A percentile compares a stretch with the other conserved stretches of the same genome.
Conservation (phyloP, 2,888 invertebrate genomes). For the Dusona sp. region DNA sequence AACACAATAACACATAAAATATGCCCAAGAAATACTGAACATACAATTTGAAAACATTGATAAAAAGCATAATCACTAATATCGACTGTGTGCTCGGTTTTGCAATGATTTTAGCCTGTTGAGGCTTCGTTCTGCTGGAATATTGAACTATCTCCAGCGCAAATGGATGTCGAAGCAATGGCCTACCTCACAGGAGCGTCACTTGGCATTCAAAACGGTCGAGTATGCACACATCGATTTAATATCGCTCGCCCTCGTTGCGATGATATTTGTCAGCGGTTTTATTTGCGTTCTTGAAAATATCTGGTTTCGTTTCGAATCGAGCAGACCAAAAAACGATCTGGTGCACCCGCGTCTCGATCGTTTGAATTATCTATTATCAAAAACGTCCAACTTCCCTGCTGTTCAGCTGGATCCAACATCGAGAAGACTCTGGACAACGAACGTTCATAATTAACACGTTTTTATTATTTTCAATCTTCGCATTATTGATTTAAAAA, state of each 20-base stretch:
- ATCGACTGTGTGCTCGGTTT: neutral
- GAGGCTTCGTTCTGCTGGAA: conserved; percentile 81
- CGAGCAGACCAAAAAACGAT: neutral
- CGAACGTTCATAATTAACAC: conserved; percentile 1
- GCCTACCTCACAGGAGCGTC: conserved; percentile 52
- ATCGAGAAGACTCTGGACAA: conserved; percentile 29
- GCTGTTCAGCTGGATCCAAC: conserved; percentile 24
- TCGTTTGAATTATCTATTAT: conserved; percentile 13
- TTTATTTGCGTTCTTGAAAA: conserved; percentile 77
- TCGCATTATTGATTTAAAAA: neutral
- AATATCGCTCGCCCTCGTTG: conserved; percentile 66
- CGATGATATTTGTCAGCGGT: conserved; percentile 70
- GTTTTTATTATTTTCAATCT: neutral
- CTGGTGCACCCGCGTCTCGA: neutral
- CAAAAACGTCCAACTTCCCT: conserved; percentile 19
- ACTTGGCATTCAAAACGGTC: conserved; percentile 72
- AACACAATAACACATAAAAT: no score
- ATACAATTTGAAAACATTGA: neutral
- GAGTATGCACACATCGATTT: conserved; percentile 75
- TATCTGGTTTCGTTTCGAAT: conserved; percentile 65
- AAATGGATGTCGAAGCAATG: conserved; percentile 79
- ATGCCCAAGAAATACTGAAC: no score
- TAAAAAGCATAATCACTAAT: neutral
- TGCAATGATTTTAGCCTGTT: conserved; percentile 78
- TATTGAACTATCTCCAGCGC: conserved; percentile 82